Percentiles rank a stretch among this genome's conserved stretches.
Conservation (phyloP, 1,140 invertebrate genomes). For the Aphaenogaster rudis region DNA sequence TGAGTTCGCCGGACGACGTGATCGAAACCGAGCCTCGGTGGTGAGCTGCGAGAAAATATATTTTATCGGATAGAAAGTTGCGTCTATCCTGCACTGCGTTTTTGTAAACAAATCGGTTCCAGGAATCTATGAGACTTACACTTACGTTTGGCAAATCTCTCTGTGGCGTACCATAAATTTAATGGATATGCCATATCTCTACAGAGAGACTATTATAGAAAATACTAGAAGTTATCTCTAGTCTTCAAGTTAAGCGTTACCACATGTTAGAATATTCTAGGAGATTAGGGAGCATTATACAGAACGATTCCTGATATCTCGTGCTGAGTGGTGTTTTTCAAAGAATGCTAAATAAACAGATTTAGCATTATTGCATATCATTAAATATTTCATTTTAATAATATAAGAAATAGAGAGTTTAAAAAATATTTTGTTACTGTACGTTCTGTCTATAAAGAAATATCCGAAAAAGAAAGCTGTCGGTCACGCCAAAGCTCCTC, state of each 20-base stretch:
- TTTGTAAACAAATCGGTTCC: not conserved
- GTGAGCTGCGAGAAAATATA: not conserved
- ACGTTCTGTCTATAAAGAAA: not conserved
- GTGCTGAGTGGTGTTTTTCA: not conserved
- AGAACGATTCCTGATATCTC: not conserved
- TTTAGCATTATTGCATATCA: not conserved
- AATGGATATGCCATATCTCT: not conserved
- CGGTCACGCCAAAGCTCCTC: not conserved
- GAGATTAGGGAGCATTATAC: not conserved
- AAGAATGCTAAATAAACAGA: not conserved
- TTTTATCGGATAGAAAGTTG: not conserved
- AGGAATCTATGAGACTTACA: not conserved
- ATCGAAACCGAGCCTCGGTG: not conserved
- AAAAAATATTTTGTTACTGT: not conserved
- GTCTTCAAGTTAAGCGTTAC: not conserved
- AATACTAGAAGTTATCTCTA: not conserved
- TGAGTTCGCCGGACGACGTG: slow-evolving; percentile 45
- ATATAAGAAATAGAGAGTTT: not conserved
- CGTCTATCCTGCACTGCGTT: not conserved
- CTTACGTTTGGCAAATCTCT: not conserved
- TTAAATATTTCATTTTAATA: not conserved
- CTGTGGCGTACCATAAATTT: not conserved
- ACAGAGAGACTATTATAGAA: not conserved
- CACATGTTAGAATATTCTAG: not conserved
- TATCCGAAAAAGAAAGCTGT: not conserved